Percentiles rank a stretch among this genome's conserved stretches.
Evolutionary conservation across 2,888 invertebrate genomes (phyloP).

Genomic region (Tachina grossa): DNA sequence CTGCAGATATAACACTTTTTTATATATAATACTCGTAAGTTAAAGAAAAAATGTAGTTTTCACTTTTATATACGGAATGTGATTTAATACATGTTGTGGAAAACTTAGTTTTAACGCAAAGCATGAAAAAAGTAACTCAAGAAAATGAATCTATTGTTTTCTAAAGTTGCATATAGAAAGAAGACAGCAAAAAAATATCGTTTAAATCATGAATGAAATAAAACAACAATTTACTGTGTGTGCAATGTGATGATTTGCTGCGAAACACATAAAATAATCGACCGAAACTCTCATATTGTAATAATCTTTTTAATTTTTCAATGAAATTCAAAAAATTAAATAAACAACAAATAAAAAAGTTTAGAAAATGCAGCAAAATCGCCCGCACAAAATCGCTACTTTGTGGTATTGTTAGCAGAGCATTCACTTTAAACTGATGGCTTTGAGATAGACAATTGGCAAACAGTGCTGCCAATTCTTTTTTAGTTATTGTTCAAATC

Average conservation of each 20-base stretch:
- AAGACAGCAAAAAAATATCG: slow-evolving; percentile 3
- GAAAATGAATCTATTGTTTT: slow-evolving; percentile 60
- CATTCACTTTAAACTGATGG: background rate
- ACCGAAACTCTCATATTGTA: slow-evolving; percentile 28
- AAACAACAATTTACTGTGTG: slow-evolving; percentile 16
- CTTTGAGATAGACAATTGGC: background rate
- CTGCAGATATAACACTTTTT: slow-evolving; percentile 34
- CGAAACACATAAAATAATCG: slow-evolving; percentile 23
- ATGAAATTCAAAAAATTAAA: slow-evolving; percentile 40
- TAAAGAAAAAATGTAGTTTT: slow-evolving; percentile 56
- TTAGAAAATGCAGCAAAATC: background rate
- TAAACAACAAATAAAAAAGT: background rate
- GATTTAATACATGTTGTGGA: slow-evolving; percentile 39
- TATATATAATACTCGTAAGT: background rate
- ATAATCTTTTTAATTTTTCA: slow-evolving; percentile 48
- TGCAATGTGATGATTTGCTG: slow-evolving; percentile 28
- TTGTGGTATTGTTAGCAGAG: background rate
- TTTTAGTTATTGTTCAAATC: background rate
- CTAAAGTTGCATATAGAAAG: slow-evolving; percentile 46
- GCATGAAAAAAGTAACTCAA: background rate
- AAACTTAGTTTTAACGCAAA: slow-evolving; percentile 33
- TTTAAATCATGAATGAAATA: slow-evolving; percentile 49
- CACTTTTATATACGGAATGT: slow-evolving; percentile 68
- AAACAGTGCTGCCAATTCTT: background rate
- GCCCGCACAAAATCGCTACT: background rate